Evolutionary conservation across 2,888 invertebrate genomes (phyloP).

Genomic region (Xylota sylvarum): DNA sequence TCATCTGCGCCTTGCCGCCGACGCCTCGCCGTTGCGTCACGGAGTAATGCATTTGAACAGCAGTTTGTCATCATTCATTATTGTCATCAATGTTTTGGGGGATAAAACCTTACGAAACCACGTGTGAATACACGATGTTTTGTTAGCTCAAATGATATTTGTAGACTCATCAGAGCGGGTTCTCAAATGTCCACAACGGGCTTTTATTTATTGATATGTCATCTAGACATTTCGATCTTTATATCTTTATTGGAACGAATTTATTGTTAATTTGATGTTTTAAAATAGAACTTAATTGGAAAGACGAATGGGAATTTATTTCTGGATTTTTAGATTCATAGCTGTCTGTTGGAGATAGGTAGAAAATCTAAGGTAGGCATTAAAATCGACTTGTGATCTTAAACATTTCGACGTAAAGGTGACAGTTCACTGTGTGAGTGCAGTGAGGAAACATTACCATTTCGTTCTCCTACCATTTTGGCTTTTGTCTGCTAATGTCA

Average conservation of each 20-base stretch:
- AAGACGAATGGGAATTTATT: constrained; percentile 3
- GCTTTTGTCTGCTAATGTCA: no score
- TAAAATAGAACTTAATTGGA: constrained; percentile 18
- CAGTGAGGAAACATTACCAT: no score
- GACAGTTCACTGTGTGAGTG: no score
- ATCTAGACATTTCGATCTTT: constrained; percentile 1
- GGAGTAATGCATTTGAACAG: constrained; percentile 66
- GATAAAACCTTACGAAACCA: constrained; percentile 12
- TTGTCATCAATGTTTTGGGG: constrained; percentile 38
- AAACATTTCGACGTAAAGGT: no score
- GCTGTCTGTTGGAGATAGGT: no score
- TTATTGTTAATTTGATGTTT: background rate
- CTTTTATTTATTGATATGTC: constrained; percentile 12
- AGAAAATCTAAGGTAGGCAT: no score
- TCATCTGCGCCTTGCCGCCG: constrained; percentile 17
- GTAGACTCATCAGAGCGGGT: constrained; percentile 9
- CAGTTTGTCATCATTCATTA: constrained; percentile 61
- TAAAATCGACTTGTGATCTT: no score
- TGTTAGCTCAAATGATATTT: constrained; percentile 40
- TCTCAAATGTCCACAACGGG: constrained; percentile 9
- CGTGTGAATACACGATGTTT: constrained; percentile 39
- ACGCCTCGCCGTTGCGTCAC: background rate
- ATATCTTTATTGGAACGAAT: constrained; percentile 14
- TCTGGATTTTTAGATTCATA: background rate
- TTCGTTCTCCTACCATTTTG: no score